Conservation (phyloP, 2,113 vertebrate species). For the Bubo bubo region DNA sequence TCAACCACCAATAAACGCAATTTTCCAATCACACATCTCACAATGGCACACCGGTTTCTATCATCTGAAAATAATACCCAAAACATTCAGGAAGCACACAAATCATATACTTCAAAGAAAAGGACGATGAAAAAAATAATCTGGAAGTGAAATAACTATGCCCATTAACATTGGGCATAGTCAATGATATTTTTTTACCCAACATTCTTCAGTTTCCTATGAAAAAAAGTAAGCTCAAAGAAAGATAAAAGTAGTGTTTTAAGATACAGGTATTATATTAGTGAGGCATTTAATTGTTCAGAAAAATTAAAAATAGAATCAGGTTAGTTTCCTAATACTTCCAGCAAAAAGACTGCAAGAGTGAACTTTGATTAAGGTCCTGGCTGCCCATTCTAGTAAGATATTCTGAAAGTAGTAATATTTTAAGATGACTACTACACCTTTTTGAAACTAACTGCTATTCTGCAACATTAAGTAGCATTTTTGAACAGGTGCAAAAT, state of each 20-base stretch:
- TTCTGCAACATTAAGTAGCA: neutral
- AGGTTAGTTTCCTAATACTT: neutral
- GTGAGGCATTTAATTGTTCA: neutral
- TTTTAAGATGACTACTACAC: neutral
- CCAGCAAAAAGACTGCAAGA: neutral
- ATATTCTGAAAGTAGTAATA: neutral
- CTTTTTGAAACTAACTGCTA: neutral
- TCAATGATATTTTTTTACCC: neutral
- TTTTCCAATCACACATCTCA: neutral
- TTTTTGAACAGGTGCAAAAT: neutral
- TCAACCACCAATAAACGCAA: neutral
- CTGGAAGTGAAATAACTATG: neutral
- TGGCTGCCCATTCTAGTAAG: neutral
- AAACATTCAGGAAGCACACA: neutral
- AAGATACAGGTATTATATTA: neutral
- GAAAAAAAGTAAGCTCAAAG: neutral
- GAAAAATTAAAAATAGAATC: neutral
- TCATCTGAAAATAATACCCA: neutral
- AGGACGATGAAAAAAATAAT: neutral
- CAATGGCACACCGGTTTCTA: neutral
- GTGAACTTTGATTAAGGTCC: neutral
- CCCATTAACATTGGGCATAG: neutral
- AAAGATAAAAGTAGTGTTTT: neutral
- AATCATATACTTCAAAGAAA: neutral
- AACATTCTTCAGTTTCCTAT: neutral